Conservation (phyloP, 2,888 invertebrate species). For the Blera fallax region DNA sequence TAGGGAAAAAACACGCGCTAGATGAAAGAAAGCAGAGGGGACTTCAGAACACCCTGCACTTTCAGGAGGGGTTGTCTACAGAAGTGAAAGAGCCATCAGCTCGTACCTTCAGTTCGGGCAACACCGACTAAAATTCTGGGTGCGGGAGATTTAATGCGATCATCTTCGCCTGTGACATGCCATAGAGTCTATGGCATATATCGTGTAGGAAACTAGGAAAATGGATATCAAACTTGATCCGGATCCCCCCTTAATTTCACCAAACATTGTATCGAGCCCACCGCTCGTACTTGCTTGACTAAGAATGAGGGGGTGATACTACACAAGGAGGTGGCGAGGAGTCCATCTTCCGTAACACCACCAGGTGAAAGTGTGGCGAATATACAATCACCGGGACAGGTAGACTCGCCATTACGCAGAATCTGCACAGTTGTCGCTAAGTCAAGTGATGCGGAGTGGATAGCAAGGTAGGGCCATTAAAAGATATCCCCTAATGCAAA, state of each 20-base stretch:
- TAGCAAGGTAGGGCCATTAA: no score
- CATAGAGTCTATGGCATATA: neutral
- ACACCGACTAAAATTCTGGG: no score
- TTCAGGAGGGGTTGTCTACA: neutral
- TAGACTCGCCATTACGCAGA: neutral
- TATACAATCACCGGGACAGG: neutral
- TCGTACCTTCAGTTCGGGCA: no score
- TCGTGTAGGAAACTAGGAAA: neutral
- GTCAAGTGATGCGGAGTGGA: no score
- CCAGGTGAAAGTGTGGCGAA: neutral
- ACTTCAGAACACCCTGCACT: neutral
- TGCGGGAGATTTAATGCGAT: neutral
- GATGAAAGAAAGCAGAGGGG: neutral
- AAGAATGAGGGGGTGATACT: neutral
- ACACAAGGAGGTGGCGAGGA: neutral
- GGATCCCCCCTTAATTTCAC: neutral
- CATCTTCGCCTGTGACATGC: neutral
- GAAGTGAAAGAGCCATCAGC: neutral
- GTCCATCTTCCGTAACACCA: neutral
- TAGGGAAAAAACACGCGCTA: neutral
- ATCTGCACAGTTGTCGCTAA: neutral
- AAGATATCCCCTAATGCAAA: no score
- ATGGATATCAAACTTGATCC: neutral
- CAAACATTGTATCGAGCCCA: neutral
- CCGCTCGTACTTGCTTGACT: neutral